Percentiles rank a stretch among this genome's conserved stretches.
Evolutionary conservation across 2,113 vertebrate genomes (phyloP).

Genomic region (Dasyornis broadbenti): DNA sequence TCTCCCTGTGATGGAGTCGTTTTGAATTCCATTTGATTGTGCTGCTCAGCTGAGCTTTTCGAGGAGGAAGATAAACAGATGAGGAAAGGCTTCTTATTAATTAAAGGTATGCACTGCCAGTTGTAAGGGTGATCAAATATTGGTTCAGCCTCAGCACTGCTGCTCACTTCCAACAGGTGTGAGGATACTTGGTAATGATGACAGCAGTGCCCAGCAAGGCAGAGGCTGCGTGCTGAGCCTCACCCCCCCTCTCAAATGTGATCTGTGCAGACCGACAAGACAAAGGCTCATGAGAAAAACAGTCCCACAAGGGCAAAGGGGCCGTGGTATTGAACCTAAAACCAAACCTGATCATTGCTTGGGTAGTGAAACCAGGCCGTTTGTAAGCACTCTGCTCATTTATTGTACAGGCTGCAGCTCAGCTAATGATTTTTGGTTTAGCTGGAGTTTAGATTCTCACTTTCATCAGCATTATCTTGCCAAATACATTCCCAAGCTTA

Average conservation of each 20-base stretch:
- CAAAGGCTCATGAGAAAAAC: background rate
- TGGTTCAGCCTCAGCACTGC: background rate
- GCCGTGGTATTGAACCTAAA: background rate
- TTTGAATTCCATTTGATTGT: background rate
- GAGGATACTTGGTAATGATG: background rate
- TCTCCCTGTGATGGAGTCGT: background rate
- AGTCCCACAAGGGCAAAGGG: background rate
- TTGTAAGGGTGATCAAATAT: background rate
- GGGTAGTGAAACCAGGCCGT: background rate
- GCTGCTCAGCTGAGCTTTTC: background rate
- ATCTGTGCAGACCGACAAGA: background rate
- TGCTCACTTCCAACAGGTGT: background rate
- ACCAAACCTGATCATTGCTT: background rate
- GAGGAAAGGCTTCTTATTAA: background rate
- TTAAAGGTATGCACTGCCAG: background rate
- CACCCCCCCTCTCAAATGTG: background rate
- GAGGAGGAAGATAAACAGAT: background rate
- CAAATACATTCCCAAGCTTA: slow-evolving; percentile 18
- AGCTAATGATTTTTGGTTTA: background rate
- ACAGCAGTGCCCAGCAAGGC: background rate
- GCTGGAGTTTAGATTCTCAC: background rate
- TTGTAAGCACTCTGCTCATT: background rate
- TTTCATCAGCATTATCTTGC: slow-evolving; percentile 35
- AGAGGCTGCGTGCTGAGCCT: background rate
- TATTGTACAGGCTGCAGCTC: background rate